Evolutionary conservation across 2,888 invertebrate genomes (phyloP), one percentile per base, ranked within the genome.

Genomic region (Argynnis bischoffii): DNA sequence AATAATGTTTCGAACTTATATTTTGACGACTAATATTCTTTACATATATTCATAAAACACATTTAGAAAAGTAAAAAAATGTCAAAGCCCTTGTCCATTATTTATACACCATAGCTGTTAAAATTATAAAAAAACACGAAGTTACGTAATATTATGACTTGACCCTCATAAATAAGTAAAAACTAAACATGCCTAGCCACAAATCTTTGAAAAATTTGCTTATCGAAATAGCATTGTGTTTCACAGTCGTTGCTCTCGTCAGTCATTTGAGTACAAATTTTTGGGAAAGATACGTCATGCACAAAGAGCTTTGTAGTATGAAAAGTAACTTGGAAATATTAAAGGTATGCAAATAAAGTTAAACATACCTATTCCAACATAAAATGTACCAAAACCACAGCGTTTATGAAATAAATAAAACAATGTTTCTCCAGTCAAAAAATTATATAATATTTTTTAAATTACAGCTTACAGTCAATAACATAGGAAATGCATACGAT

Each of bases 261-360:
- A 86, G 88, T 8, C 88, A 90, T 71, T 63, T 89, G 6, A 76
- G 79, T 1, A 77, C 84, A 0, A 85, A 84, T 61, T 80, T 87
- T 67, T 90, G 87, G 89, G 90, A 90, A 69, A 78, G 81, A 61
- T 82, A 83, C 55, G 73, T 83, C 3, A 78, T 90, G 61, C 81
- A 85, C 67, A 76, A 73, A 1, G 86, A 90, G 70, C 69, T 91
- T 31, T 69, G 69, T 8, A 75, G 72, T 31, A 83, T 91, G 79
- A 90, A 88, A 72, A 75, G 73, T 15, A 87, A 82, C 55, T 75
- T 92, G 48, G 67, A 82, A 60, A 64, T 75, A 26, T 71, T 91
- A 14, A 87, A 87, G 83, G 91, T 90, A 80, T 72, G 47, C 15
- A 64, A 64, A 1, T 11, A 41, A 41, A 41, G 8, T 41, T 11